Evolutionary conservation across 1,140 invertebrate species (phyloP).

Genomic region (Pseudomyrmex sp.): DNA sequence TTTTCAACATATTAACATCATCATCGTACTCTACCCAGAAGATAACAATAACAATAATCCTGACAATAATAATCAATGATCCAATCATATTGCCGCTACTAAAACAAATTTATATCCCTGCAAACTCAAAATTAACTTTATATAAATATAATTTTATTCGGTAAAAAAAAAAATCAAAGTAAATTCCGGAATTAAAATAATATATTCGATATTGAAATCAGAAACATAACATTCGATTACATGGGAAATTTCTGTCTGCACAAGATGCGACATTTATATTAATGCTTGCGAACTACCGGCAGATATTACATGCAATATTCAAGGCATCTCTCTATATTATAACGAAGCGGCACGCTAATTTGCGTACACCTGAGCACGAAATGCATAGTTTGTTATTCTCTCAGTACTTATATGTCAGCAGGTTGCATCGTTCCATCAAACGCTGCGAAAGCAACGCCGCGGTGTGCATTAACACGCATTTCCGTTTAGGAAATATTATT

Average conservation of each 20-base stretch:
- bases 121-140: too few species aligned
- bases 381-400: constrained; percentile 34
- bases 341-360: not conserved
- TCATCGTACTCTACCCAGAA: too few species aligned
- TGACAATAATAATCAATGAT: too few species aligned
- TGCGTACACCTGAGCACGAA: constrained; percentile 1
- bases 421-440: constrained; percentile 21
- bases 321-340: constrained; percentile 15
- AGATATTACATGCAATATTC: constrained; percentile 52
- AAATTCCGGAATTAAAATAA: too few species aligned
- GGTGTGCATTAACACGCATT: not conserved
- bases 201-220: too few species aligned
- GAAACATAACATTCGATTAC: not conserved
- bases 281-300: constrained; percentile 20
- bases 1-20: too few species aligned
- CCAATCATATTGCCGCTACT: too few species aligned
- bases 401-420: not conserved
- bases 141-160: too few species aligned
- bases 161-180: too few species aligned
- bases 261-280: constrained; percentile 20
- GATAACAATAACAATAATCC: too few species aligned
- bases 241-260: not conserved
- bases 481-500: constrained; percentile 10
- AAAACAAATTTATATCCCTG: too few species aligned
- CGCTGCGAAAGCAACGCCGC: not conserved